phyloP scores from a whole-genome alignment of 2,113 vertebrate species.

The Mixornis gularis region DNA sequence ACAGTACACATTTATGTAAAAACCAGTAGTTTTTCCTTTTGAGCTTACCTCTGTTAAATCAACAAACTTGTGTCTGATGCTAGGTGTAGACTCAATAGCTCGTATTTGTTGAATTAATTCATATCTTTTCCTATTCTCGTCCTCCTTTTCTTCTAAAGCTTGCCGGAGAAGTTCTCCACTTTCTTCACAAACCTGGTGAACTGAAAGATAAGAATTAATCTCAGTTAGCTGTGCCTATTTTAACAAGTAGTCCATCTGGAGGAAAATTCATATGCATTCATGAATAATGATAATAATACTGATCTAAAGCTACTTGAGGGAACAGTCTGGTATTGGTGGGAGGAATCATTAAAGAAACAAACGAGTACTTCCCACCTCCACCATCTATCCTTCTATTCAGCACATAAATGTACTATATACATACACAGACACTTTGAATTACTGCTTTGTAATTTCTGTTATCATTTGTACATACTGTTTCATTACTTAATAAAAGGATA shows the following conservation, averaged over 20 bases:
- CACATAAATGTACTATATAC: not conserved
- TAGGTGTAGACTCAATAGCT: conserved; percentile 73
- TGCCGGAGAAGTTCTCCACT: conserved; percentile 75
- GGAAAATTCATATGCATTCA: not conserved
- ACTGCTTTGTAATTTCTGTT: not conserved
- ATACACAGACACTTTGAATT: not conserved
- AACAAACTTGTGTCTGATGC: conserved; percentile 70
- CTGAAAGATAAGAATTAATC: conserved; percentile 60
- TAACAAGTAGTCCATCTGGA: conserved; percentile 31
- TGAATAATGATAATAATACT: conserved; percentile 8
- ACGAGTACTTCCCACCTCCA: conserved; percentile 1
- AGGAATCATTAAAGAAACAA: conserved; percentile 35
- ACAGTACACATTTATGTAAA: not conserved
- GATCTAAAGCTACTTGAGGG: conserved; percentile 15
- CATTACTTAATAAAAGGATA: not conserved
- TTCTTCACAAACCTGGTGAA: conserved; percentile 81
- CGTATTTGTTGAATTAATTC: conserved; percentile 79
- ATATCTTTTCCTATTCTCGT: conserved; percentile 72
- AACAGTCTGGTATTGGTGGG: conserved; percentile 33
- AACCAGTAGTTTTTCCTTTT: not conserved
- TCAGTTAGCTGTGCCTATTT: not conserved
- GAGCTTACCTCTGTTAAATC: conserved; percentile 85
- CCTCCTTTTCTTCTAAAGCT: conserved; percentile 73
- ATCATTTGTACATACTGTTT: not conserved
- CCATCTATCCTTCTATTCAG: not conserved